These are phyloP conservation scores for Mythimna lalbum DNA, from an alignment of 2,888 invertebrate genomes.

Conservation along the genomic window DNA sequence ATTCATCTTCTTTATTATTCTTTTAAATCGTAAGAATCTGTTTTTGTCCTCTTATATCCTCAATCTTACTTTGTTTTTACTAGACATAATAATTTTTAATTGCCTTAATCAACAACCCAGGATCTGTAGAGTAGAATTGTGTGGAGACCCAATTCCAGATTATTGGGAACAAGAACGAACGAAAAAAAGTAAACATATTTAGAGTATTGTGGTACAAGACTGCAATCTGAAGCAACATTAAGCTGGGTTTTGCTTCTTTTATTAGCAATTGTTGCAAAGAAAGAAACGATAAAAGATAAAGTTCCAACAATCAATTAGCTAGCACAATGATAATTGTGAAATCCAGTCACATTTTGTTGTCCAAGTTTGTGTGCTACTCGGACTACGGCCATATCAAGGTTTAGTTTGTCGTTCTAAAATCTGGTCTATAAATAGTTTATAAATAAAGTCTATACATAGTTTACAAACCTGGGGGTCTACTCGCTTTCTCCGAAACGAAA, in stretches of 20 bases:
- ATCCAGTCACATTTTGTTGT: not conserved
- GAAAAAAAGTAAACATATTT: too few species aligned
- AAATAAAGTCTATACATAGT: not conserved
- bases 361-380: conserved; percentile 1
- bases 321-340: conserved; percentile 8
- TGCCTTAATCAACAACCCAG: too few species aligned
- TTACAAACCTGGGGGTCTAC: too few species aligned
- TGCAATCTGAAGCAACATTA: too few species aligned
- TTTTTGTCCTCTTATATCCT: not conserved
- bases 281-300: not conserved
- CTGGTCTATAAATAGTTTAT: not conserved
- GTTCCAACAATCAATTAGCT: conserved; percentile 31
- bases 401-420: conserved; percentile 8
- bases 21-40: not conserved
- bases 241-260: not conserved
- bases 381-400: conserved; percentile 3
- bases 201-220: too few species aligned
- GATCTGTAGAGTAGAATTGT: too few species aligned
- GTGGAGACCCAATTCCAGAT: too few species aligned
- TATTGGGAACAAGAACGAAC: too few species aligned
- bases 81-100: too few species aligned
- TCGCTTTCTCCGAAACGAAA: too few species aligned
- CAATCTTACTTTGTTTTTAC: too few species aligned
- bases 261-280: not conserved
- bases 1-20: too few species aligned